Conservation (phyloP, 2,113 vertebrate genomes). For the Corythaixoides concolor region DNA sequence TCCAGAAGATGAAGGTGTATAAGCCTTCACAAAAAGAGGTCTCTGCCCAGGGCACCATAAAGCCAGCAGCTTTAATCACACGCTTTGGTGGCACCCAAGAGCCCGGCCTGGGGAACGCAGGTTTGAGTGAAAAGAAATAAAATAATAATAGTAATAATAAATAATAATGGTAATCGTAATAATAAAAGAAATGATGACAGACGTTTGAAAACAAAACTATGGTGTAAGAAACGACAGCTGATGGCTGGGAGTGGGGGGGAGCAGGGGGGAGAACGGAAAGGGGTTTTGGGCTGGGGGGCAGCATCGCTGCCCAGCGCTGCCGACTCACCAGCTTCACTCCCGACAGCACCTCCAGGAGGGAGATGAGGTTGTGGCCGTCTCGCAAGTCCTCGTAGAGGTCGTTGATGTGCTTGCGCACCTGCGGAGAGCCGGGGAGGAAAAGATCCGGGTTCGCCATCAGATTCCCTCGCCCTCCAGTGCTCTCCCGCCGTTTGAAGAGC, state of each 20-base stretch:
- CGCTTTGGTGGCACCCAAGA: neutral
- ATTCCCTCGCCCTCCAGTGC: rapidly evolving
- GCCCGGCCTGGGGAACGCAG: neutral
- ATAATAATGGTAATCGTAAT: neutral
- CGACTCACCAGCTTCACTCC: conserved; percentile 91
- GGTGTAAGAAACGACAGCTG: neutral
- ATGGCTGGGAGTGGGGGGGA: neutral
- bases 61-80: neutral
- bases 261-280: neutral
- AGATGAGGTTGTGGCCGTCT: conserved; percentile 97
- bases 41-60: neutral
- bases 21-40: neutral
- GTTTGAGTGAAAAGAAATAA: neutral
- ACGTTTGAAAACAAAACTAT: neutral
- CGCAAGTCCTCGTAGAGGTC: conserved; percentile 92
- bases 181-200: neutral
- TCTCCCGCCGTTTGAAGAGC: rapidly evolving
- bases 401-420: conserved; percentile 96
- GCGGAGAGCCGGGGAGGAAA: neutral
- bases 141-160: neutral
- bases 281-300: neutral
- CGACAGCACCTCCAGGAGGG: conserved; percentile 94
- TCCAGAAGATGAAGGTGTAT: neutral
- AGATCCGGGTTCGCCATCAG: neutral
- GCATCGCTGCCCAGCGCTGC: neutral